A percentile compares a stretch with the other conserved stretches of the same genome.
Conservation (phyloP, 2,888 invertebrate species). For the Tenthredo distinguenda region DNA sequence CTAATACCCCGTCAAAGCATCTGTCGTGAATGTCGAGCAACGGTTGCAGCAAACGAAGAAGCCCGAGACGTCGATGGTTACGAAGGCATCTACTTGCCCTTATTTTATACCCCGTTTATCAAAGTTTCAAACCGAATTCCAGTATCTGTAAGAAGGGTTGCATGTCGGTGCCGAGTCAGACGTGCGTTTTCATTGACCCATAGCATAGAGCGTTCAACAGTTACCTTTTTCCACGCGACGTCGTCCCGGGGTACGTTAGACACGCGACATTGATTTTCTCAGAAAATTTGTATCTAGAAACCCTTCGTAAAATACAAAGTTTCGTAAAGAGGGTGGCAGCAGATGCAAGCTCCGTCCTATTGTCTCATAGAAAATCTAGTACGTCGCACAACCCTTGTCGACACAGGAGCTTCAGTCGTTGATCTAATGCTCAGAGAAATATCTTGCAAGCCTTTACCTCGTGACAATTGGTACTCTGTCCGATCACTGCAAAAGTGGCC, state of each 20-base stretch:
- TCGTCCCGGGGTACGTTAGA: slow-evolving; percentile 16
- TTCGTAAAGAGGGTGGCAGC: slow-evolving; percentile 21
- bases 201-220: slow-evolving; percentile 40
- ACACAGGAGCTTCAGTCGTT: neutral
- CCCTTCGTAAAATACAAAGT: slow-evolving; percentile 33
- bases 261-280: slow-evolving; percentile 49
- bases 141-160: slow-evolving; percentile 18
- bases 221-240: slow-evolving; percentile 47
- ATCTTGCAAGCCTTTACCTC: slow-evolving; percentile 6
- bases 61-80: slow-evolving; percentile 19
- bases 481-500: slow-evolving; percentile 43
- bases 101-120: neutral
- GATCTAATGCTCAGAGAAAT: slow-evolving; percentile 26
- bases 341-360: slow-evolving; percentile 1
- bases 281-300: slow-evolving; percentile 12
- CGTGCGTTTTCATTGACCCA: slow-evolving; percentile 49
- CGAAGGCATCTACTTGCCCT: neutral
- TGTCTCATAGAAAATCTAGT: neutral
- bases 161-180: slow-evolving; percentile 14
- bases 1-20: neutral
- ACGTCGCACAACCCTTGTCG: neutral
- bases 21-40: neutral
- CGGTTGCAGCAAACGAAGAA: neutral
- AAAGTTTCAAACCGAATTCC: neutral
- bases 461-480: slow-evolving; percentile 39